phyloP scores from a whole-genome alignment of 2,888 invertebrate genomes.

The Campoplex capitator region DNA sequence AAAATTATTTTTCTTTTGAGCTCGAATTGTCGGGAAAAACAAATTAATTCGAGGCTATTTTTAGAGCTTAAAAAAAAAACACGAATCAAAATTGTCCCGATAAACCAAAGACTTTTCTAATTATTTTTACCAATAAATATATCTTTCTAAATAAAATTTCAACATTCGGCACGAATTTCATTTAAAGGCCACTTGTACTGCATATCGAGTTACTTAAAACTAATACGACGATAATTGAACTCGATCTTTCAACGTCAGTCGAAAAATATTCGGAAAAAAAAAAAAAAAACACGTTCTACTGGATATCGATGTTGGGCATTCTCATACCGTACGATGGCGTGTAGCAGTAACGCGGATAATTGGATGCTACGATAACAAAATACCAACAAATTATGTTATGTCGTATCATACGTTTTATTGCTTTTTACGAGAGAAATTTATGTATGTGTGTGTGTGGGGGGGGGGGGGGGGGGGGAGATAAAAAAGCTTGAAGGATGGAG shows the following conservation, averaged over 20 bases:
- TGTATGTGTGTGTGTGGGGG: not conserved
- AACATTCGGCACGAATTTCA: not conserved
- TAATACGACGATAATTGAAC: not conserved
- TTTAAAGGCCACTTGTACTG: not conserved
- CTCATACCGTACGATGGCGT: not conserved
- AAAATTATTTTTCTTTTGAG: not conserved
- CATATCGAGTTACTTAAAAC: not conserved
- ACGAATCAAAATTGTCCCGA: too few species aligned
- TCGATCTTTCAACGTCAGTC: not conserved
- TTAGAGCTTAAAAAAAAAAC: not conserved
- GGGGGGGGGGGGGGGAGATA: not conserved
- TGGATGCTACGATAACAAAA: conserved; percentile 13
- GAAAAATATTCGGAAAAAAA: not conserved
- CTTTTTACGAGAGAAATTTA: not conserved
- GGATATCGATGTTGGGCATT: not conserved
- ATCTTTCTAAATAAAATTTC: not conserved
- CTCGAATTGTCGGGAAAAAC: not conserved
- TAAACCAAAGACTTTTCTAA: not conserved
- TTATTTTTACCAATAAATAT: too few species aligned
- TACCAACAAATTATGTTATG: not conserved
- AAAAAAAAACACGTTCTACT: not conserved
- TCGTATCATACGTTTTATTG: not conserved
- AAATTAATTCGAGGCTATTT: not conserved
- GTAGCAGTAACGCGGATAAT: conserved; percentile 7
- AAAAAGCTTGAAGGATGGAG: not conserved